Conservation (phyloP, 2,888 invertebrate species). For the Lycocerus yunnanus region DNA sequence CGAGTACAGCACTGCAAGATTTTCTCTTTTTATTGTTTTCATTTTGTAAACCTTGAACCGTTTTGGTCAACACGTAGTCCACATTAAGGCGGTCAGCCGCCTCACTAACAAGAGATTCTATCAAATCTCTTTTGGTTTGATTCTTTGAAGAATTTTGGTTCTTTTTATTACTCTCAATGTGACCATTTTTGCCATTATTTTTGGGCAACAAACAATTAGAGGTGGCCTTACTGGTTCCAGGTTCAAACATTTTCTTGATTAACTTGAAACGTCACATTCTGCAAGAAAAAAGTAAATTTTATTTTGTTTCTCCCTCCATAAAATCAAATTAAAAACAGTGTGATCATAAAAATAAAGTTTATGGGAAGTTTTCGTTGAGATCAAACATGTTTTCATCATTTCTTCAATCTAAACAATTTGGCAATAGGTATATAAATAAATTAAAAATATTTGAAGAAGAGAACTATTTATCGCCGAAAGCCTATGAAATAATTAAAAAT, state of each 20-base stretch:
- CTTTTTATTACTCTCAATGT: neutral
- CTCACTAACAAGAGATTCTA: neutral
- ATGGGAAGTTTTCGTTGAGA: too few species aligned
- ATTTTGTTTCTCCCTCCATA: neutral
- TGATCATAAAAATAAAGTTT: too few species aligned
- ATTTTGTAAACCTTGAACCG: neutral
- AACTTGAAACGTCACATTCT: neutral
- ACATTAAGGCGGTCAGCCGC: neutral
- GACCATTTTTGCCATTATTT: neutral
- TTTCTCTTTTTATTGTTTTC: neutral
- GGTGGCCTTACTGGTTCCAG: neutral
- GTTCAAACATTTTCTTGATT: neutral
- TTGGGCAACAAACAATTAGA: neutral
- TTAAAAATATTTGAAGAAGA: too few species aligned
- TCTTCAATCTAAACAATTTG: too few species aligned
- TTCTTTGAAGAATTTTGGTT: neutral
- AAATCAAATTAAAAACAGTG: too few species aligned
- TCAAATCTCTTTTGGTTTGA: neutral
- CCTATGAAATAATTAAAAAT: too few species aligned
- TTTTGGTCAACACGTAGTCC: neutral
- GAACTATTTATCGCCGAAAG: too few species aligned
- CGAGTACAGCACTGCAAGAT: neutral
- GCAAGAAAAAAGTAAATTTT: neutral
- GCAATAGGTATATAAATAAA: too few species aligned
- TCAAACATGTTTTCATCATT: too few species aligned